Evolutionary conservation across 2,888 invertebrate species (phyloP).

Genomic region (Nezara viridula): DNA sequence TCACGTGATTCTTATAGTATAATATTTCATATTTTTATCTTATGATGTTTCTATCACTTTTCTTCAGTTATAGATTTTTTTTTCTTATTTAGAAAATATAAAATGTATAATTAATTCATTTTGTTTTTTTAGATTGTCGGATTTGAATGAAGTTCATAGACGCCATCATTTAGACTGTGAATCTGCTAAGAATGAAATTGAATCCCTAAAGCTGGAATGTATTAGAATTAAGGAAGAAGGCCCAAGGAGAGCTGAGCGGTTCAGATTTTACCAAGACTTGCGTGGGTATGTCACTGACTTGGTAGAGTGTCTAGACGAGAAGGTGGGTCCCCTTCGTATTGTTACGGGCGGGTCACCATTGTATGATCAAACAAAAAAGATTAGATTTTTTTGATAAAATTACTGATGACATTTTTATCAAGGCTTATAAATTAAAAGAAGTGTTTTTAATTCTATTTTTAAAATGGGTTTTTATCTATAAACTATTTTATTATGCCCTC

Average conservation of each 20-base stretch:
- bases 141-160: conserved; percentile 74
- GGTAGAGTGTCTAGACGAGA: conserved; percentile 97
- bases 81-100: background rate
- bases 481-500: background rate
- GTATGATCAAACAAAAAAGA: conserved; percentile 53
- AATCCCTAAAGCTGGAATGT: conserved; percentile 71
- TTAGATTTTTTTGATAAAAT: background rate
- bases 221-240: conserved; percentile 73
- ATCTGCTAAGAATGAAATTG: conserved; percentile 71
- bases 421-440: conserved; percentile 1
- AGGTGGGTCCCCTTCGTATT: conserved; percentile 74
- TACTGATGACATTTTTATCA: background rate
- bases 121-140: conserved; percentile 71
- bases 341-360: conserved; percentile 59
- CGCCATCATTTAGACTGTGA: conserved; percentile 73
- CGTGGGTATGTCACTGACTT: conserved; percentile 96
- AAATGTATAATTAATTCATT: background rate
- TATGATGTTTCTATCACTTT: background rate
- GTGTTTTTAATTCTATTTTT: conserved; percentile 7
- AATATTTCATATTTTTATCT: background rate
- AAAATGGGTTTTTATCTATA: background rate
- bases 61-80: background rate
- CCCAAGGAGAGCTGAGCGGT: conserved; percentile 83
- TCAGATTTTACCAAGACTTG: conserved; percentile 94
- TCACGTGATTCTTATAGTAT: no score